phyloP scores from a whole-genome alignment of 2,888 invertebrate genomes.

The Coremacera marginata region DNA sequence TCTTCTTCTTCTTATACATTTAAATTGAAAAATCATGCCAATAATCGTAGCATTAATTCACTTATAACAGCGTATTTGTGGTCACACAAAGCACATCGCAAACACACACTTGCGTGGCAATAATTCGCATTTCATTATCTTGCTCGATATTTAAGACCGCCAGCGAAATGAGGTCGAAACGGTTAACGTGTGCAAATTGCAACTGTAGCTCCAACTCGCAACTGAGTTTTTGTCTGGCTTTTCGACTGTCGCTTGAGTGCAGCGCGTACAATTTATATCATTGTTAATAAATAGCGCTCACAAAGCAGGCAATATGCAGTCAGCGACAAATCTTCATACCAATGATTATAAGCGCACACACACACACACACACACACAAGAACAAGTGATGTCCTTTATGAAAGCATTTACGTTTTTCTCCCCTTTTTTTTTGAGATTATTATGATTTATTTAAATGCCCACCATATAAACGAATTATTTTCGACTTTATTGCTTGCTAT shows the following conservation, averaged over 20 bases:
- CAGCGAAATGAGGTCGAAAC: slow-evolving; percentile 1
- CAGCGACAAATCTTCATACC: slow-evolving; percentile 1
- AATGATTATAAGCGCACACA: neutral
- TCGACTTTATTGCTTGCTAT: neutral
- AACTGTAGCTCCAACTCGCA: neutral
- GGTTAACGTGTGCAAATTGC: neutral
- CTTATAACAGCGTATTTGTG: neutral
- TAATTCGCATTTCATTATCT: slow-evolving; percentile 21
- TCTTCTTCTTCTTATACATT: neutral
- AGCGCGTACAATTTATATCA: neutral
- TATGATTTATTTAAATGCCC: slow-evolving; percentile 25
- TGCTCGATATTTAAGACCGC: slow-evolving; percentile 12
- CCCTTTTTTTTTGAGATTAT: neutral
- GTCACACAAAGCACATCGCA: neutral
- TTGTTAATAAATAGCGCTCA: slow-evolving; percentile 3
- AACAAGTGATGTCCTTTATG: neutral
- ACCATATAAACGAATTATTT: slow-evolving; percentile 25
- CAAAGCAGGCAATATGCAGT: neutral
- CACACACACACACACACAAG: neutral
- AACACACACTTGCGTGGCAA: neutral
- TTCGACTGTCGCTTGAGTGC: neutral
- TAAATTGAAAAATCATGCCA: slow-evolving; percentile 12
- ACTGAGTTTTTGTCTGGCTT: neutral
- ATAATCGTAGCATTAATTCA: slow-evolving; percentile 8
- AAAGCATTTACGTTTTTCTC: too few species aligned